Percentiles rank a stretch among this genome's conserved stretches.
Evolutionary conservation across 1,140 invertebrate genomes (phyloP).

Genomic region (Drosophila pseudoobscura): DNA sequence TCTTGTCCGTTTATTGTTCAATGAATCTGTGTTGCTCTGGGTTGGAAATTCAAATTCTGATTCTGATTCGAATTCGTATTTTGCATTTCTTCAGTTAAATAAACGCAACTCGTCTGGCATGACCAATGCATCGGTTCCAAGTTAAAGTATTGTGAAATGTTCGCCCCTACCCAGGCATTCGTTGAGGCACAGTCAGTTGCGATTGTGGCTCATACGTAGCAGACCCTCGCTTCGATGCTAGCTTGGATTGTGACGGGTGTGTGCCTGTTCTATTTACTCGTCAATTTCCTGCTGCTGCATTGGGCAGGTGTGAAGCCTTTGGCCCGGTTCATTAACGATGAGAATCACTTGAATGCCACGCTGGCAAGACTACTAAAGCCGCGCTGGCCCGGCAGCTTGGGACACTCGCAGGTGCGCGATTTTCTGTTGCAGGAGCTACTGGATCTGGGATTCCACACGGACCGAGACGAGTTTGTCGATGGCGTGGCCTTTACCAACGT

Average conservation of each 20-base stretch:
- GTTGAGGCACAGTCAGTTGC: background rate
- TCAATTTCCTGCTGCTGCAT: slow-evolving; percentile 1
- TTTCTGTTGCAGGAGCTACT: slow-evolving; percentile 84
- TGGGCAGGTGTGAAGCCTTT: background rate
- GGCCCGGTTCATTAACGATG: slow-evolving; percentile 77
- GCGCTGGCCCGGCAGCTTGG: slow-evolving; percentile 88
- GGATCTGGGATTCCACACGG: slow-evolving; percentile 16
- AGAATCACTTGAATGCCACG: slow-evolving; percentile 86
- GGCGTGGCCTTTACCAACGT: slow-evolving; percentile 21
- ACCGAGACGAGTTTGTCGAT: slow-evolving; percentile 9
- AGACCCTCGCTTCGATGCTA: slow-evolving; percentile 5
- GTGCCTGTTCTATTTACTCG: slow-evolving; percentile 1
- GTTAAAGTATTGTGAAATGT: background rate
- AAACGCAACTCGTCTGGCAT: background rate
- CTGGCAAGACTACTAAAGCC: slow-evolving; percentile 89
- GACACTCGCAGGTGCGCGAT: slow-evolving; percentile 88
- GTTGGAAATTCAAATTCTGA: background rate
- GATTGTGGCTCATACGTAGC: too few relatives aligned
- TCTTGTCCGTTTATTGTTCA: too few relatives aligned
- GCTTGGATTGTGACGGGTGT: slow-evolving; percentile 2
- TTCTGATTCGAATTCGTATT: background rate
- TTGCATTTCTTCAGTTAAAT: background rate
- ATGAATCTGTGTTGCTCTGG: too few relatives aligned
- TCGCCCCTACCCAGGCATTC: background rate
- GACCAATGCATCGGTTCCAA: slow-evolving; percentile 27